A percentile compares a stretch with the other conserved stretches of the same genome.
Conservation (phyloP, 2,888 invertebrate genomes). For the Drosophila aldrichi region DNA sequence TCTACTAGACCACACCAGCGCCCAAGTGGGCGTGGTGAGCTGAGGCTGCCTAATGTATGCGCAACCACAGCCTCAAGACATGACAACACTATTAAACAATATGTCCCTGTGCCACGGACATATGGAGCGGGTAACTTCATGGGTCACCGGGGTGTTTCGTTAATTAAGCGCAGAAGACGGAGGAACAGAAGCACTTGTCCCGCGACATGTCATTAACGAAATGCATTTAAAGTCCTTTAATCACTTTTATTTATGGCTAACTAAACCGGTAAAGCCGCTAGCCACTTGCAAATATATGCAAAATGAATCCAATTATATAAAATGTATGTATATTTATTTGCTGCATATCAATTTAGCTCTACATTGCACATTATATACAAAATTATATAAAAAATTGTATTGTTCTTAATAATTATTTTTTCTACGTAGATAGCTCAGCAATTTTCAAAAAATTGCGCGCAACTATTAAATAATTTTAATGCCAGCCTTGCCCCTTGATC, state of each 20-base stretch:
- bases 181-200: slow-evolving; percentile 6
- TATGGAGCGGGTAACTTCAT: slow-evolving; percentile 26
- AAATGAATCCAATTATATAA: neutral
- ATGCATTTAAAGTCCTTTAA: slow-evolving; percentile 24
- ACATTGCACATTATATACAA: neutral
- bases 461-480: too few species aligned
- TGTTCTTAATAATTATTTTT: neutral
- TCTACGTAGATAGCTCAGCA: too few species aligned
- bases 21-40: slow-evolving; percentile 34
- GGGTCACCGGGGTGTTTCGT: slow-evolving; percentile 46
- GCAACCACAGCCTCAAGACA: slow-evolving; percentile 76
- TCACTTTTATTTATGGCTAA: slow-evolving; percentile 16
- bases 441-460: neutral
- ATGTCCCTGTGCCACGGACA: slow-evolving; percentile 44
- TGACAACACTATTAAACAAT: slow-evolving; percentile 80
- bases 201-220: slow-evolving; percentile 12
- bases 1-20: slow-evolving; percentile 63
- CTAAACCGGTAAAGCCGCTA: neutral
- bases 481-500: neutral
- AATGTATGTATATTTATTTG: neutral
- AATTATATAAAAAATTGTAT: neutral
- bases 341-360: neutral
- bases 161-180: slow-evolving; percentile 51
- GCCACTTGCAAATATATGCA: neutral
- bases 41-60: slow-evolving; percentile 69